Evolutionary conservation across 2,797 vertebrate genomes (phyloP).

Genomic region (Odontamblyopus lacepedii): DNA sequence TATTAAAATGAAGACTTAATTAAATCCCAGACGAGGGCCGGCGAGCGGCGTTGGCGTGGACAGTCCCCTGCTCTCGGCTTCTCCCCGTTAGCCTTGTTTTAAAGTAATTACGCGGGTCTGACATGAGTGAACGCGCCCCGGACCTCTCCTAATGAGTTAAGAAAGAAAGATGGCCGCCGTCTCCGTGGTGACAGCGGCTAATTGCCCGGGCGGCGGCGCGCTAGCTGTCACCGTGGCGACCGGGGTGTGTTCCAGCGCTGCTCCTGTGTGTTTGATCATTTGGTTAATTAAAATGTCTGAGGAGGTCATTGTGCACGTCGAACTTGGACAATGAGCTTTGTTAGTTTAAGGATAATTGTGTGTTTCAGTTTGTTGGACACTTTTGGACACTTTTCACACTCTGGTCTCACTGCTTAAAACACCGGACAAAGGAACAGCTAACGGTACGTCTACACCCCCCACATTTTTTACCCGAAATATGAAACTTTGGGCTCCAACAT

Average conservation of each 20-base stretch:
- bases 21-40: constrained; percentile 80
- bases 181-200: constrained; percentile 80
- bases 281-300: constrained; percentile 50
- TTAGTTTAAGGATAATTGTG: not conserved
- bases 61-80: constrained; percentile 71
- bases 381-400: too few species aligned
- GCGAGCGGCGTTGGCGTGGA: constrained; percentile 77
- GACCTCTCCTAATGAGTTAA: constrained; percentile 83
- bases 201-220: constrained; percentile 75
- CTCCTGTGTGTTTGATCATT: constrained; percentile 34
- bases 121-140: constrained; percentile 82
- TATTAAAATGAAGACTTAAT: constrained; percentile 84
- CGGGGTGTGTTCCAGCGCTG: constrained; percentile 48
- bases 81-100: constrained; percentile 66
- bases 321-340: too few species aligned
- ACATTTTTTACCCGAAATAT: too few species aligned
- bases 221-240: constrained; percentile 70
- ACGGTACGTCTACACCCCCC: too few species aligned
- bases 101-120: constrained; percentile 83
- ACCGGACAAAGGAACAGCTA: too few species aligned
- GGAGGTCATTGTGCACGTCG: constrained; percentile 1
- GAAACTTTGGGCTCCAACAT: too few species aligned
- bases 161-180: constrained; percentile 84
- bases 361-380: too few species aligned
- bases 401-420: too few species aligned